Evolutionary conservation across 1,140 invertebrate species (phyloP), one percentile per base, ranked within the genome.

Genomic region (Parapsyche elsis): DNA sequence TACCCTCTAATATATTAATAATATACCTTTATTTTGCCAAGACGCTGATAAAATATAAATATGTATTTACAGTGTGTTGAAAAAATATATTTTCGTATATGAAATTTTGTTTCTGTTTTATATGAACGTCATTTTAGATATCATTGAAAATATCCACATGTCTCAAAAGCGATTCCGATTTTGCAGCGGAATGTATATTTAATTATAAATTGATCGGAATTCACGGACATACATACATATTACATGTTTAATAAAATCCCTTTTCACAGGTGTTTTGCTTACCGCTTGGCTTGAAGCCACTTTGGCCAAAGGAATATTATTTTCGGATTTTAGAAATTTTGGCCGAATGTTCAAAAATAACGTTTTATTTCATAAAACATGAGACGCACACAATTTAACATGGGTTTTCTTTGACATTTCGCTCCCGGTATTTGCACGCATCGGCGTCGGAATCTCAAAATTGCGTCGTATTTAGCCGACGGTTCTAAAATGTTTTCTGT

Each of bases 211-310:
- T 53, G 16, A 53, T 53, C 49, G 49, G 49, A 53, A 14, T 53
- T 53, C 12, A 16, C 45, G 45, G 49, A 38, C 30, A 38, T 38
- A 38, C 30, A 38, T 38, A 38, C 1, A 53, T 53, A 10, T 53
- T 38, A 38, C 1, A 53, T 53, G 49, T 53, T 5, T 53, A 5
- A 61, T 21, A 61, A 67, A 67, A 67, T 26, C 64, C 64, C 24
- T 67, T 12, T n/a, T 12, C 64, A 12, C 64, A 67, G 64, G 64
- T 67, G 24, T 67, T 53, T 16, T 53, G 49, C 16, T 53, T 53
- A 53, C 49, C 10, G 49, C 16, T 67, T 67, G 64, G 64, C 64
- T 9, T 9, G 23, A 67, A 26, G 21, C 64, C 64, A 67, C 10
- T 61, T 61, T 19, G 21, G n/a, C 59, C 21, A 19, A 61, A 24